phyloP scores from a whole-genome alignment of 2,113 vertebrate genomes.

The Cryptotis parvus region DNA sequence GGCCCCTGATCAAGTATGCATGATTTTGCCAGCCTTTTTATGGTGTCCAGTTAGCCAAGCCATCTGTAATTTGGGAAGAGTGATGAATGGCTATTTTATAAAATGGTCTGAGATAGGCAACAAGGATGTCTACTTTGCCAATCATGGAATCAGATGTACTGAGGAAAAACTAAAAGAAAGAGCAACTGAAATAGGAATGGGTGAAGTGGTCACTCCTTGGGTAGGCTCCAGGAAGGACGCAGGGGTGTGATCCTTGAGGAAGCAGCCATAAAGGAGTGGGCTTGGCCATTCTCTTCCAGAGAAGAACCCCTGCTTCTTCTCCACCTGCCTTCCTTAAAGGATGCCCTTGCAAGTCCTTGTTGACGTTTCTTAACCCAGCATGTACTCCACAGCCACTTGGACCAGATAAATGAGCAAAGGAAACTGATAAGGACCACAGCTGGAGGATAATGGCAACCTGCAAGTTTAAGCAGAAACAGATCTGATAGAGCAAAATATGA shows the following conservation, averaged over 20 bases:
- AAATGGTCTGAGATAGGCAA: slow-evolving; percentile 13
- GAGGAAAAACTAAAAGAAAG: background rate
- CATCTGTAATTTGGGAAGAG: slow-evolving; percentile 36
- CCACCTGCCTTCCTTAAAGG: background rate
- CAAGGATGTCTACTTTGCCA: background rate
- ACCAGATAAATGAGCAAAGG: background rate
- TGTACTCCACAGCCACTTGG: background rate
- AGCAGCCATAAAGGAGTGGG: background rate
- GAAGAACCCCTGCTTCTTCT: background rate
- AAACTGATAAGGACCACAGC: background rate
- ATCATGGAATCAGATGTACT: background rate
- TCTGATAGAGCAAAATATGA: background rate
- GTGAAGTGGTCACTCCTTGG: background rate
- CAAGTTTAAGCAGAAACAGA: slow-evolving; percentile 1
- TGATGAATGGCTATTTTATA: background rate
- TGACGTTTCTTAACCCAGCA: background rate
- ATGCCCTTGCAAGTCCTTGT: background rate
- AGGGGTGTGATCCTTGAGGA: background rate
- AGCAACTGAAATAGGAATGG: background rate
- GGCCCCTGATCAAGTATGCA: background rate
- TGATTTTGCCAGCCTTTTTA: background rate
- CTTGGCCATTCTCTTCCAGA: background rate
- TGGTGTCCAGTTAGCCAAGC: slow-evolving; percentile 23
- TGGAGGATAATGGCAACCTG: background rate
- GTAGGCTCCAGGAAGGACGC: background rate